Conservation (phyloP, 2,113 vertebrate genomes). For the Gopherus evgoodei region DNA sequence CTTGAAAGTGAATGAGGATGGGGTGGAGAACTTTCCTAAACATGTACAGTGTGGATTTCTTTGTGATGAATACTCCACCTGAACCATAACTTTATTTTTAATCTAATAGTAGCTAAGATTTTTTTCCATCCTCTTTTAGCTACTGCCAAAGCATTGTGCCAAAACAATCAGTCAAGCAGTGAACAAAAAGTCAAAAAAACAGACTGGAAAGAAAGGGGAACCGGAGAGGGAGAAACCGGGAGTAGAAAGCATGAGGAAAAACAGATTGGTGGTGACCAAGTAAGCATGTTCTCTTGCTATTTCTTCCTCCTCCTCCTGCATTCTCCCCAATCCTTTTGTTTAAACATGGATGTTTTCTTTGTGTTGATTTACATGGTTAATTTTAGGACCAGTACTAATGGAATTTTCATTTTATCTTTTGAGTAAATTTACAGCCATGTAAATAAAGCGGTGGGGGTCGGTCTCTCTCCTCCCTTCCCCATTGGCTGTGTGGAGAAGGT, state of each 20-base stretch:
- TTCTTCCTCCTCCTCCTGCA: not conserved
- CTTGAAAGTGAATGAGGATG: not conserved
- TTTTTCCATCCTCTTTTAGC: constrained; percentile 76
- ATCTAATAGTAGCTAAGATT: constrained; percentile 20
- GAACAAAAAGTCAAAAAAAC: constrained; percentile 98
- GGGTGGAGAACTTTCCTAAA: not conserved
- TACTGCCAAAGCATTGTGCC: constrained; percentile 98
- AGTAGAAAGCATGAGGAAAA: constrained; percentile 99
- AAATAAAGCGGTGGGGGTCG: not conserved
- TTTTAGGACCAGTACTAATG: not conserved
- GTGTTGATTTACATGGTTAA: not conserved
- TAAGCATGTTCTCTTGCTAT: constrained; percentile 75
- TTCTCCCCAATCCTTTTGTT: not conserved
- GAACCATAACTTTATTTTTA: constrained; percentile 10
- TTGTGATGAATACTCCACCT: not conserved
- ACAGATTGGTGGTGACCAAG: constrained; percentile 98
- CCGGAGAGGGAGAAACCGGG: constrained; percentile 98
- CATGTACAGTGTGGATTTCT: not conserved
- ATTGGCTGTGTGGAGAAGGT: not conserved
- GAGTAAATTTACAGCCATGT: not conserved
- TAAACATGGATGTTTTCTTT: not conserved
- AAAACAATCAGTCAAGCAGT: constrained; percentile 99
- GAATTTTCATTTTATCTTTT: not conserved
- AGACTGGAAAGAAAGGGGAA: constrained; percentile 98
- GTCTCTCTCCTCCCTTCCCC: not conserved